Evolutionary conservation across 2,113 vertebrate genomes (phyloP).

Genomic region (Gulo gulo): DNA sequence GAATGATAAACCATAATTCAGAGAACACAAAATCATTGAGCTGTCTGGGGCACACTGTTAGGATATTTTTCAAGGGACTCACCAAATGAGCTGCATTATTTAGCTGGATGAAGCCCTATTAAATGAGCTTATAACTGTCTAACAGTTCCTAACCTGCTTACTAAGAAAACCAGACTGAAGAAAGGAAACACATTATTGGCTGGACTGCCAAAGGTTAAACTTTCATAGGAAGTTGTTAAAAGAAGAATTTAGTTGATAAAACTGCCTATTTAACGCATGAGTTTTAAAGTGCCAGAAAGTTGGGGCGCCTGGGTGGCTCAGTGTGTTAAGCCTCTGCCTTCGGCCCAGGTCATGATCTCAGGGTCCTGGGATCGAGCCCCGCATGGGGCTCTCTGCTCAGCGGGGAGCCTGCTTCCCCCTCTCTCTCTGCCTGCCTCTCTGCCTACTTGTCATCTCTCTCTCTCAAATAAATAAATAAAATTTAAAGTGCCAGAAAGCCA

Average conservation of each 20-base stretch:
- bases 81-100: background rate
- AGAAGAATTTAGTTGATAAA: conserved; percentile 6
- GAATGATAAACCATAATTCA: background rate
- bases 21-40: background rate
- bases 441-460: too few relatives aligned
- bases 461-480: too few relatives aligned
- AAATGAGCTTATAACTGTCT: background rate
- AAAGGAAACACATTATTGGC: background rate
- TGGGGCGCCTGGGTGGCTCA: too few relatives aligned
- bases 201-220: background rate
- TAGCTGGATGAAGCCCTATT: background rate
- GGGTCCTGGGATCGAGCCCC: too few relatives aligned
- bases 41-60: background rate
- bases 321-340: too few relatives aligned
- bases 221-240: background rate
- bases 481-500: conserved; percentile 26
- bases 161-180: background rate
- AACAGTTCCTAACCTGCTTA: background rate
- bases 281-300: conserved; percentile 16
- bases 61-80: background rate
- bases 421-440: too few relatives aligned
- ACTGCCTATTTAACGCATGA: background rate
- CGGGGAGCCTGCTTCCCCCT: too few relatives aligned
- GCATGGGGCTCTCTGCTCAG: too few relatives aligned
- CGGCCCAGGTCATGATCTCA: too few relatives aligned